Evolutionary conservation across 2,888 invertebrate genomes (phyloP).

Genomic region (Cephus nigrinus): DNA sequence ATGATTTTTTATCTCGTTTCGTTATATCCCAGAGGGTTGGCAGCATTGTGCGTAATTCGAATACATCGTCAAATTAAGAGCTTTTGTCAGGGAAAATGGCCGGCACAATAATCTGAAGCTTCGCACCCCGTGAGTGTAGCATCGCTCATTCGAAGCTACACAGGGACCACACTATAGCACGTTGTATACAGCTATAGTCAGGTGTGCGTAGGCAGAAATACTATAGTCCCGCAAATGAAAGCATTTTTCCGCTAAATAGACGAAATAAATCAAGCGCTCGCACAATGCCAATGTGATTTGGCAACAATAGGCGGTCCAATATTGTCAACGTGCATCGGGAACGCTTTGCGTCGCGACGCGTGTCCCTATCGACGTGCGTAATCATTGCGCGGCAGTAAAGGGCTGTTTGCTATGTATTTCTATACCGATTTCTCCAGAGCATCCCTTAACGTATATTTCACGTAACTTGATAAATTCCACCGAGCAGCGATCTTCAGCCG

Average conservation of each 20-base stretch:
- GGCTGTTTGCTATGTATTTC: background rate
- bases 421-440: background rate
- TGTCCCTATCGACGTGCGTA: background rate
- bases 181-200: background rate
- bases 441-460: background rate
- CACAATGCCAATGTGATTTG: slow-evolving; percentile 42
- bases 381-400: background rate
- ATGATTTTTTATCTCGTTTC: slow-evolving; percentile 36
- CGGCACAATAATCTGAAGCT: background rate
- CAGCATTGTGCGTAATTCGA: slow-evolving; percentile 35
- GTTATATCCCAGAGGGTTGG: slow-evolving; percentile 17
- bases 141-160: background rate
- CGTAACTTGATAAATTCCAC: background rate
- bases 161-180: background rate
- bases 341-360: background rate
- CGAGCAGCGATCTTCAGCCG: background rate
- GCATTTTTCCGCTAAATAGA: slow-evolving; percentile 51
- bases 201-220: background rate
- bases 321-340: background rate
- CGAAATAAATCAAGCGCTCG: slow-evolving; percentile 50
- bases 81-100: slow-evolving; percentile 42
- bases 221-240: slow-evolving; percentile 39
- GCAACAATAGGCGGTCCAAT: slow-evolving; percentile 31
- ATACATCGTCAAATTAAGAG: slow-evolving; percentile 48
- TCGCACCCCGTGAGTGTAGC: background rate